Base-by-base conservation (phyloP, 2,797 vertebrate species). In the Syngnathus acus region DNA sequence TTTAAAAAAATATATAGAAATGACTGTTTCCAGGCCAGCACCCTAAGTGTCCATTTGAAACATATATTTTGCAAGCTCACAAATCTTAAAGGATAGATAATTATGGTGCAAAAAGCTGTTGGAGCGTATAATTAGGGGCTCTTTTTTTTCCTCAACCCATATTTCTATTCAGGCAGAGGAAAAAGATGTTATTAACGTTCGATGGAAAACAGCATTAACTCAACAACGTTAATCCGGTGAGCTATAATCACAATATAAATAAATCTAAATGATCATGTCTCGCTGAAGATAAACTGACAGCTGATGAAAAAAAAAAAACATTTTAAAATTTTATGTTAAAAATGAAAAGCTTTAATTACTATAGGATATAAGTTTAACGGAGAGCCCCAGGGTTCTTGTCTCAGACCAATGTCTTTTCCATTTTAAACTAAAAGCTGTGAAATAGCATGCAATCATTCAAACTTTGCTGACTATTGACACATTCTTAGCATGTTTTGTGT, bases 21-120 rank as follows among this genome's bases (percentile, higher is more conserved):
- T 76, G 32, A 78, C 74, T 67, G 68, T 72, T 78, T 86, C 73
- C 76, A 76, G 73, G 70, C 62, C 69, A 67, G 71, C 14, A 60
- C 42, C 48, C 66, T 68, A 57, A 2, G 26, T 65, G 72, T 67
- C 66, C 67, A 67, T 62, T 32, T 57, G 47, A 50, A 42, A 40
- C 21, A 6, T 57, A 37, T 37, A 62, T 43, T 62, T 42, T 21
- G 21, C 60, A 62, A 43, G 10, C 40, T 62, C 60, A 21, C 21
- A 62, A 45, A 62, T 23, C 40, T 45, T 62, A 16, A 45, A 45
- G 42, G 21, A 21, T 43, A 62, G 7, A 45, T 62, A 62, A 62
- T 62, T 62, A 45, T 13, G 7, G 42, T 42, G 42, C 37, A 26
- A 62, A 26, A 62, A 62, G 42, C 60, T 62, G 60, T 45, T 9